phyloP scores from a whole-genome alignment of 2,797 vertebrate genomes.

The Enteromius trimaculatus region DNA sequence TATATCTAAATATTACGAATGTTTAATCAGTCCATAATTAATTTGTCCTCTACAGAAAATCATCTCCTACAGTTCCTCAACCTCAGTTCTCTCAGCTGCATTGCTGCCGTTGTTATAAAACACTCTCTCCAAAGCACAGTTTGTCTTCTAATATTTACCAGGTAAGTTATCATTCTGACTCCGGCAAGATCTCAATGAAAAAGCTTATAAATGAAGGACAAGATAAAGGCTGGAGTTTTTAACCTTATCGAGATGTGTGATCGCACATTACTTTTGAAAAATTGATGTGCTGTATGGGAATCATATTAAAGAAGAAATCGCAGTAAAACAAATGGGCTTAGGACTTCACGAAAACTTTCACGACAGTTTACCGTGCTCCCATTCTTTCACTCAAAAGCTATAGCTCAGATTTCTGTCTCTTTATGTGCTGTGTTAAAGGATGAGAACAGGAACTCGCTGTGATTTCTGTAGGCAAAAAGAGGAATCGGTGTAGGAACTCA shows the following conservation, averaged over 20 bases:
- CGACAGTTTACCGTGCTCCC: not conserved
- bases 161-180: constrained; percentile 29
- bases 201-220: constrained; percentile 13
- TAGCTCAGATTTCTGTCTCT: constrained; percentile 23
- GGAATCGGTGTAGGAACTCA: not conserved
- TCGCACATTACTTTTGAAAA: constrained; percentile 21
- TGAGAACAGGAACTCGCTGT: not conserved
- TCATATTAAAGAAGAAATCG: constrained; percentile 11
- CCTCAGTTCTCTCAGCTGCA: not conserved
- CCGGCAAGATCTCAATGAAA: constrained; percentile 19
- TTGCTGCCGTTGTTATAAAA: not conserved
- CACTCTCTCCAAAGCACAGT: not conserved
- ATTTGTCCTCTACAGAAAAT: not conserved
- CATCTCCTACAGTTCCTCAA: not conserved
- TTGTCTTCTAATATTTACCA: constrained; percentile 30
- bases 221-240: constrained; percentile 17
- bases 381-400: constrained; percentile 38
- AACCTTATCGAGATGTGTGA: not conserved
- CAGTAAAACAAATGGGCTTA: constrained; percentile 26
- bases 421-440: constrained; percentile 21
- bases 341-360: not conserved
- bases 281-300: constrained; percentile 11
- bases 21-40: not conserved
- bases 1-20: not conserved
- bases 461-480: constrained; percentile 14